Evolutionary conservation across 2,888 invertebrate species (phyloP).

Genomic region (Eilema caniola): DNA sequence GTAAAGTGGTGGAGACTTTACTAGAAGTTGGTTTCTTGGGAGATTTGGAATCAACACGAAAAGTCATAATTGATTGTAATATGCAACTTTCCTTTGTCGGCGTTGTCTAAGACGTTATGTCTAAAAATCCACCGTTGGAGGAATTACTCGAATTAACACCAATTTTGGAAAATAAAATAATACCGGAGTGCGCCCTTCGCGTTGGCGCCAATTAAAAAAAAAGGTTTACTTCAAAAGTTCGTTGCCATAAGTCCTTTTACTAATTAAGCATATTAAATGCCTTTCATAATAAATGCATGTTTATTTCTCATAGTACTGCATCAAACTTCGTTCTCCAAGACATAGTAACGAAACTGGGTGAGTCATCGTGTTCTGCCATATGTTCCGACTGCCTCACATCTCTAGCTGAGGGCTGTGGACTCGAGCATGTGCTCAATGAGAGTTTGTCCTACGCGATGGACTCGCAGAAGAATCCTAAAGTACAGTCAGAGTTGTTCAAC

Average conservation of each 20-base stretch:
- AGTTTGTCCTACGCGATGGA: constrained; percentile 92
- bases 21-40: too few relatives aligned
- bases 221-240: too few relatives aligned
- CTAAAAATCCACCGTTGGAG: too few relatives aligned
- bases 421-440: constrained; percentile 91
- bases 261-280: neutral
- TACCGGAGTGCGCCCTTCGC: too few relatives aligned
- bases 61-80: too few relatives aligned
- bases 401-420: constrained; percentile 92
- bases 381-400: constrained; percentile 91
- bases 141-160: too few relatives aligned
- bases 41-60: too few relatives aligned
- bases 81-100: too few relatives aligned
- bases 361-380: constrained; percentile 91
- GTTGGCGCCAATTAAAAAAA: too few relatives aligned
- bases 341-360: constrained; percentile 94
- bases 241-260: neutral
- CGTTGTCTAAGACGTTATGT: too few relatives aligned
- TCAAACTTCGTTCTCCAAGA: constrained; percentile 93
- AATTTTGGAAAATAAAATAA: too few relatives aligned
- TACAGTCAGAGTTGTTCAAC: constrained; percentile 93
- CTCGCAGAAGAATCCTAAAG: constrained; percentile 95
- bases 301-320: constrained; percentile 84
- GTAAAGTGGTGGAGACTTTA: too few relatives aligned
- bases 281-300: neutral